A percentile compares a stretch with the other conserved stretches of the same genome.
Conservation (phyloP, 2,797 vertebrate species). For the Mormyrops boulengeri region DNA sequence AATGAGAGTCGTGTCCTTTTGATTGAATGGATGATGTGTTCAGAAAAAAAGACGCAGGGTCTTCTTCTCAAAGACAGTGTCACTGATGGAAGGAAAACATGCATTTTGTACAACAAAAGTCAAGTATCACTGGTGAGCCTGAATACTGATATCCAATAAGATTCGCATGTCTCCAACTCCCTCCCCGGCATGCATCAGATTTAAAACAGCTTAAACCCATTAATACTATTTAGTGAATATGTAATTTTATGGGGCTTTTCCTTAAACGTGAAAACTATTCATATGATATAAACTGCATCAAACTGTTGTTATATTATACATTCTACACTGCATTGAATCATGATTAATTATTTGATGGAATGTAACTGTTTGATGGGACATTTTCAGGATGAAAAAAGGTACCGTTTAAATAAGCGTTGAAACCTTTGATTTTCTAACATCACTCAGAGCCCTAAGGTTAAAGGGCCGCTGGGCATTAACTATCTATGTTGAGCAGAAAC, state of each 20-base stretch:
- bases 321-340: not conserved
- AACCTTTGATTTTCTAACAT: conserved; percentile 8
- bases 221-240: not conserved
- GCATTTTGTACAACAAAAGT: not conserved
- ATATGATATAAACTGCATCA: not conserved
- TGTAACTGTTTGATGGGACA: not conserved
- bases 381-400: not conserved
- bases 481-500: not conserved
- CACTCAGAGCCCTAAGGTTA: not conserved
- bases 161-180: not conserved
- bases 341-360: not conserved
- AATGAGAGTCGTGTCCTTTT: not conserved
- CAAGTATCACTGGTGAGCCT: not conserved
- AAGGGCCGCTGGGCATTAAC: not conserved
- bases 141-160: not conserved
- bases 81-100: not conserved
- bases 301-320: not conserved
- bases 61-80: not conserved
- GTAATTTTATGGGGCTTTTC: not conserved
- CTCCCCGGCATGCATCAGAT: not conserved
- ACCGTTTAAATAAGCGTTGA: not conserved
- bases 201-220: not conserved
- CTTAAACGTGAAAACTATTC: not conserved
- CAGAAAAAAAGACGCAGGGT: not conserved
- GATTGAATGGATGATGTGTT: not conserved